Conservation (phyloP, 2,113 vertebrate genomes). For the Plotosus lineatus region DNA sequence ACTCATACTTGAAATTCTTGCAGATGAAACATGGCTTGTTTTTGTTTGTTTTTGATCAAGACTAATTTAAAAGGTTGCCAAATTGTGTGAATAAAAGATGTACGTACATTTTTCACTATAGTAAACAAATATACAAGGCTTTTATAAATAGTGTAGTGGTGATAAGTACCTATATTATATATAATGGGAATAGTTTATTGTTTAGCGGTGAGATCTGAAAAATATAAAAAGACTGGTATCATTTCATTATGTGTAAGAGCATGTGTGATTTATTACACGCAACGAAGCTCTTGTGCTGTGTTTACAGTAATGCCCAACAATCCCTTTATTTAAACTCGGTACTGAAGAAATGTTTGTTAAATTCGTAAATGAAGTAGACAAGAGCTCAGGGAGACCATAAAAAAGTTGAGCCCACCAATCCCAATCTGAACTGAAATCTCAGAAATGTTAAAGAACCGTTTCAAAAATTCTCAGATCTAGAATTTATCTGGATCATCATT, state of each 20-base stretch:
- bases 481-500: too few species aligned
- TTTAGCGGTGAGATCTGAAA: not conserved
- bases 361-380: too few species aligned
- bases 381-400: too few species aligned
- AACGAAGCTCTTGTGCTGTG: not conserved
- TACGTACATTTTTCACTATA: too few species aligned
- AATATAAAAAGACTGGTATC: not conserved
- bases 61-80: not conserved
- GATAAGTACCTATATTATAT: too few species aligned
- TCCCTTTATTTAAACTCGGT: not conserved
- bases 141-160: not conserved
- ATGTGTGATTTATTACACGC: not conserved
- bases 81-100: too few species aligned
- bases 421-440: too few species aligned
- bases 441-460: too few species aligned
- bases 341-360: not conserved
- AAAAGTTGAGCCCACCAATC: too few species aligned
- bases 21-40: slow-evolving; percentile 57
- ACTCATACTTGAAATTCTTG: slow-evolving; percentile 85
- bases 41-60: not conserved
- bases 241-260: not conserved
- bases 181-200: too few species aligned
- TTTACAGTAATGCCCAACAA: not conserved
- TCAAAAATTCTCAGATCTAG: too few species aligned
- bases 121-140: not conserved